Evolutionary conservation across 1,140 invertebrate species (phyloP), one percentile per base, ranked within the genome.

Genomic region (Lysiphlebus fabarum): DNA sequence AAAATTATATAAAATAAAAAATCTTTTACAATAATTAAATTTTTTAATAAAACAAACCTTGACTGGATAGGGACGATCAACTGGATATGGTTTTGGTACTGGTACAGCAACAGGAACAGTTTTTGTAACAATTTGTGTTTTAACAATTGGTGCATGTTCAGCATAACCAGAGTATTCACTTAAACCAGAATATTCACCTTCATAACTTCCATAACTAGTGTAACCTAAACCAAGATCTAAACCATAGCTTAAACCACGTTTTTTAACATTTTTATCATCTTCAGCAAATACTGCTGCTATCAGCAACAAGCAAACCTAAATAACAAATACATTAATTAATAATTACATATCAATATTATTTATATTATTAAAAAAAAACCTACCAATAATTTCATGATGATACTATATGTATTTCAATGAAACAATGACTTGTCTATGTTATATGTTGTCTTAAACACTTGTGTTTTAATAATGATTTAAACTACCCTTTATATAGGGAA

Each of bases 401-500:
- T 56, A n/a, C n/a, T n/a, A n/a, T n/a, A 50, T 68, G 63, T 34
- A n/a, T 59, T 58, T 1, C 17, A 26, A 26, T 26, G 17, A 26
- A 4, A 26, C 17, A 26, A 26, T 26, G 2, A 26, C 17, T 26
- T 26, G 17, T 26, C 17, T 43, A 49, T 61, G 59, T 66, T 60
- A 62, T 71, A 58, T 64, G 68, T 59, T 65, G 62, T 61, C 56
- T 62, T 70, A 71, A 70, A 68, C 63, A 58, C 64, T 65, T 77
- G 72, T 77, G 74, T 70, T 17, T 45, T 43, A 66, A 49, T 50
- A 65, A 65, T 45, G 59, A 50, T 40, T 62, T 72, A 76, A 79
- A 74, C 72, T 67, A 78, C 77, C 77, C 77, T 79, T 78, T 79
- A 79, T 78, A 79, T 78, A 79, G 77, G 67, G 70, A 77, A 75